Evolutionary conservation across 2,797 vertebrate species (phyloP).

Genomic region (Rhadinocentrus ornatus): DNA sequence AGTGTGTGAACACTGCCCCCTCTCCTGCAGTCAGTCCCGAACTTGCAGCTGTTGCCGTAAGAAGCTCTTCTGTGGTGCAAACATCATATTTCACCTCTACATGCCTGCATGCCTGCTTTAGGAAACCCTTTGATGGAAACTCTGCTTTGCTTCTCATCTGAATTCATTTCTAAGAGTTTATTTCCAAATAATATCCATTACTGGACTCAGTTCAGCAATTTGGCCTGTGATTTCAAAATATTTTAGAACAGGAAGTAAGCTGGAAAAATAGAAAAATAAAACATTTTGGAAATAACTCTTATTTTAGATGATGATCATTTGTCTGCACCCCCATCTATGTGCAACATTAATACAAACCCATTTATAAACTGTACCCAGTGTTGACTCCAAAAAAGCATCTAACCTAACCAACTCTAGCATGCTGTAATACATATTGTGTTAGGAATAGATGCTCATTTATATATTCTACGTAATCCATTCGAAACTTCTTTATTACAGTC

Average conservation of each 20-base stretch:
- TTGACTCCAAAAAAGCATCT: not conserved
- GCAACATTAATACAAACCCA: not conserved
- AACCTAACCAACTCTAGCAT: not conserved
- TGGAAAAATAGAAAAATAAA: not conserved
- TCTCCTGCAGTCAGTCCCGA: conserved; percentile 26
- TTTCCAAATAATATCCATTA: conserved; percentile 18
- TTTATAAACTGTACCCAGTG: not conserved
- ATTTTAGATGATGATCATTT: not conserved
- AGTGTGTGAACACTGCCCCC: not conserved
- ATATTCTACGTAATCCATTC: not conserved
- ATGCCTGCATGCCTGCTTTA: not conserved
- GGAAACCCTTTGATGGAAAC: not conserved
- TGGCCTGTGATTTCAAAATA: not conserved
- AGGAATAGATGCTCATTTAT: not conserved
- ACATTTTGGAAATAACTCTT: conserved; percentile 17
- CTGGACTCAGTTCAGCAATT: not conserved
- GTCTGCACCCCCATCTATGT: not conserved
- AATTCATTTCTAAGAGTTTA: not conserved
- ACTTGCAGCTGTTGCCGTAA: conserved; percentile 58
- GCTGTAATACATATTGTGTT: not conserved
- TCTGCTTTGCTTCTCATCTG: not conserved
- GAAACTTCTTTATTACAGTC: not conserved
- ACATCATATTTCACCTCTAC: not conserved
- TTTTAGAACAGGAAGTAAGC: not conserved
- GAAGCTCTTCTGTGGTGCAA: conserved; percentile 34